Base-by-base conservation (phyloP, 2,888 invertebrate species). In the Charanyca ferruginea region DNA sequence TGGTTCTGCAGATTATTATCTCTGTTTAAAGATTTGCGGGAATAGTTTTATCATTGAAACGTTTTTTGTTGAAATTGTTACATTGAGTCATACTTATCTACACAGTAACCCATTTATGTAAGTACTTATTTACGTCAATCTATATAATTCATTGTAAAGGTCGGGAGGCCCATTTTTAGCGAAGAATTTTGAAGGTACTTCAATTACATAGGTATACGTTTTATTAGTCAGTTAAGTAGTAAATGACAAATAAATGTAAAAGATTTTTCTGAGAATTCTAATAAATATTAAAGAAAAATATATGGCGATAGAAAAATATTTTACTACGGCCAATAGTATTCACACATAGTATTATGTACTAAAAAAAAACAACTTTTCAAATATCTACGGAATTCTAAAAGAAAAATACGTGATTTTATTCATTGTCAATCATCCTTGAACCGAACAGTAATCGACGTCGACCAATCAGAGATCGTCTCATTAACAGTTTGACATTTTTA, bases 401-500 rank as follows among this genome's bases (percentile, higher is more conserved):
- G 4, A 22, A 44, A 63, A 44, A 63, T 41, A 68, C 41, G 57
- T 69, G 49, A 64, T 25, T 18, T 5, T 35, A 44, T 47, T 38
- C 44, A 32, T 6, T 45, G 23, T 58, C 18, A 44, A 41, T 51
- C 25, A 67, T 63, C 73, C 70, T 77, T 73, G 74, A 78, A 74
- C 67, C 11, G 41, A 58, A 65, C 59, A 49, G 69, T 65, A 67
- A 70, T 62, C 53, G 48, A 35, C 53, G 23, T 48, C 23, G 42
- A 38, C 72, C 60, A 73, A 79, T 70, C 65, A 61, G 47, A 45
- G 52, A 53, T 22, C 25, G 45, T 13, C 54, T 71, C 49, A 64
- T 72, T 75, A 78, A 60, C 45, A 49, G 61, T 61, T 66, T 66
- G 75, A 63, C 68, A 78, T 75, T 71, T 73, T 69, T 66, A 75